These are phyloP conservation scores for Caenorhabditis sinica DNA, from an alignment of 2,888 invertebrate species.

Conservation along the genomic window DNA sequence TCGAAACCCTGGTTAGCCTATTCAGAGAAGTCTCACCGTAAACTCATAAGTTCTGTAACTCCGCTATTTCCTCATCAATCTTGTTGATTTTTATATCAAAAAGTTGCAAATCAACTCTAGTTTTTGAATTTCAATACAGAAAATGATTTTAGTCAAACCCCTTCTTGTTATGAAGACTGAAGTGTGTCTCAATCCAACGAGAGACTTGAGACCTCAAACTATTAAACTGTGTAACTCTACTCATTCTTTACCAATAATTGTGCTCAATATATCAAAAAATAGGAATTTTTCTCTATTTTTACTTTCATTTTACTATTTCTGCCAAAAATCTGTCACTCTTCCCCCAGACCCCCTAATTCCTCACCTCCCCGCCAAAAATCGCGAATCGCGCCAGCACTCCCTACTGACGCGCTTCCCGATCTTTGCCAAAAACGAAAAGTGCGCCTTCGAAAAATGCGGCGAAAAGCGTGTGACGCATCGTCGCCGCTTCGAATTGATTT, in stretches of 20 bases:
- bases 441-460: slow-evolving; percentile 15
- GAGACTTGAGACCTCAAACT: neutral
- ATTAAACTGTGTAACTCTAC: neutral
- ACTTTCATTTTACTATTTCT: neutral
- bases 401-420: slow-evolving; percentile 6
- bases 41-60: no score
- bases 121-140: no score
- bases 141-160: no score
- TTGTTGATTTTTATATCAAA: no score
- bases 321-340: neutral
- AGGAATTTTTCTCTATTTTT: neutral
- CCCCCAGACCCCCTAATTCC: neutral
- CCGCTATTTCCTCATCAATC: no score
- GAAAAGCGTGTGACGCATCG: slow-evolving; percentile 35
- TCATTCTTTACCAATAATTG: neutral
- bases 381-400: neutral
- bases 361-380: neutral
- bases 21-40: no score
- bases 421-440: neutral
- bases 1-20: no score
- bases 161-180: no score
- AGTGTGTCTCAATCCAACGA: no score
- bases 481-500: slow-evolving; percentile 14
- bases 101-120: no score
- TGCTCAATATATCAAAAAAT: neutral